A percentile compares a stretch with the other conserved stretches of the same genome.
These are phyloP conservation scores for Eolophus roseicapilla DNA, from an alignment of 2,113 vertebrate species.

Conservation along the genomic window DNA sequence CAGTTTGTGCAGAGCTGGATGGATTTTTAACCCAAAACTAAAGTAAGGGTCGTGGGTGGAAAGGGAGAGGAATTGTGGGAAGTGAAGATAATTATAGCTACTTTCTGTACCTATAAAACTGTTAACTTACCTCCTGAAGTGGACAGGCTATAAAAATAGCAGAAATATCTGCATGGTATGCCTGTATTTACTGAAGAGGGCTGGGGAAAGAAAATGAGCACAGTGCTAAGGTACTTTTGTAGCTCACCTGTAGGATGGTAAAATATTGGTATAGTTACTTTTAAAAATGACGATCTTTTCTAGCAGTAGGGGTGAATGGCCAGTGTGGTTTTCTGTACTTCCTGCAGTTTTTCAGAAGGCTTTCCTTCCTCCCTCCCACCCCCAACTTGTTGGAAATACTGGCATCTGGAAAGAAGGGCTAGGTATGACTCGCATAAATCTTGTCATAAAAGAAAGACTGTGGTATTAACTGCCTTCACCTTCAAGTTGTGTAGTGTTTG, in stretches of 20 bases:
- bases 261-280: background rate
- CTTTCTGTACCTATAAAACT: background rate
- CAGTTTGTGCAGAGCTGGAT: background rate
- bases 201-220: background rate
- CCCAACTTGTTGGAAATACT: background rate
- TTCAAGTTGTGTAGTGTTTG: background rate
- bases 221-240: background rate
- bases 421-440: background rate
- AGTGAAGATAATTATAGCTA: background rate
- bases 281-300: background rate
- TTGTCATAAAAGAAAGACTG: background rate
- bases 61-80: slow-evolving; percentile 15
- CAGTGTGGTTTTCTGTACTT: background rate
- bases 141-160: background rate
- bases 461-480: background rate
- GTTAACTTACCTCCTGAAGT: background rate
- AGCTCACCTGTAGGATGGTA: background rate
- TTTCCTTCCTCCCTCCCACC: background rate
- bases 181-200: background rate
- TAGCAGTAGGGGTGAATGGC: background rate
- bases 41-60: slow-evolving; percentile 5
- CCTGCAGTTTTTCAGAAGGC: background rate
- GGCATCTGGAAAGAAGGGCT: background rate
- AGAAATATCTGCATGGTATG: background rate
- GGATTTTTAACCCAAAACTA: background rate